Evolutionary conservation across 1,140 invertebrate genomes (phyloP), one percentile per base, ranked within the genome.

Genomic region (Tetragnatha versicolor): DNA sequence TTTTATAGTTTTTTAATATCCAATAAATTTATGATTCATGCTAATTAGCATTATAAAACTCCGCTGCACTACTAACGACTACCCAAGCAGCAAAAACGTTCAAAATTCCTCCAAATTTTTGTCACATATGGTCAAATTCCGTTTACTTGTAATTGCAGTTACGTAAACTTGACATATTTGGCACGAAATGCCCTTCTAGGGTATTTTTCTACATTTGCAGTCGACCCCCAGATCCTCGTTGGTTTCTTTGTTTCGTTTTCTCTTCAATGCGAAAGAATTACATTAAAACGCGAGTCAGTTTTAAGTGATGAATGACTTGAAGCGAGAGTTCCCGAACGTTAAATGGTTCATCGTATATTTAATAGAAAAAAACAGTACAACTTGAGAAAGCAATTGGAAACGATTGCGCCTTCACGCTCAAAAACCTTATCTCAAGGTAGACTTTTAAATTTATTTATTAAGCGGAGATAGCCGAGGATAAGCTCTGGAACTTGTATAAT

Each of bases 361-460:
- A 73, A 73, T 61, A 61, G 53, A 68, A 68, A 68, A 73, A 60
- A 73, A 45, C 25, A 29, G 33, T 31, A 35, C 66, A 58, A 35
- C 37, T 53, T 60, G 70, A 60, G 55, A 73, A 72, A 58, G 69
- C 69, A 72, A 72, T 72, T 72, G 69, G 33, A 55, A 72, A 73
- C 33, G 49, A 53, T 73, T 58, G 27, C 51, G 12, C 39, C 29
- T 51, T 69, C 33, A 33, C 35, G 55, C 35, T 22, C 25, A 60
- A 73, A 73, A 73, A 73, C 51, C 70, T 73, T 60, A 73, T 73
- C 70, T 60, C 70, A 14, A 29, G 47, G 12, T 17, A 55, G 37
- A 73, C 69, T 73, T 73, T 72, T 73, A 73, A 73, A 73, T 73
- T 73, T 73, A 73, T 60, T 73, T 73, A 73, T 73, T 73, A 73